Percentiles rank a stretch among this genome's conserved stretches.
Conservation (phyloP, 92 coral and sea anemone species). For the Epizoanthus ramosus region DNA sequence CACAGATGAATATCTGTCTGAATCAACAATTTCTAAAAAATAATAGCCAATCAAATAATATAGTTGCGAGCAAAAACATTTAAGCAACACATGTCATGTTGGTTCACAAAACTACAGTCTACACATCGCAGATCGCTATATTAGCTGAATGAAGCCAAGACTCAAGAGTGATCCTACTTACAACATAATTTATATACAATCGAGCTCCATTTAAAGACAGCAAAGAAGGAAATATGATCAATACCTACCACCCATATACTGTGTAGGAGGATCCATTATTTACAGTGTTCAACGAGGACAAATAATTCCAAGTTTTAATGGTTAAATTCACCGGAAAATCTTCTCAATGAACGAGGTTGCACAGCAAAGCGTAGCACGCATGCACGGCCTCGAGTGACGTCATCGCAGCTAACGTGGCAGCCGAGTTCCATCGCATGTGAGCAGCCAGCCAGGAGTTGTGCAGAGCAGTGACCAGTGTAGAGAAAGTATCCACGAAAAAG, state of each 20-base stretch:
- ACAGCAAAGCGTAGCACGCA: background rate
- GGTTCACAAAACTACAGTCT: background rate
- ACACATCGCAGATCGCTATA: no score
- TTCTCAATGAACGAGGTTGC: background rate
- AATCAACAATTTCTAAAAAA: no score
- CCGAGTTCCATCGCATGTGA: background rate
- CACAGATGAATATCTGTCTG: no score
- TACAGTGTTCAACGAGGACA: background rate
- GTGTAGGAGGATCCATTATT: slow-evolving; percentile 59
- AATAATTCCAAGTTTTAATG: slow-evolving; percentile 8
- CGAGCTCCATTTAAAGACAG: background rate
- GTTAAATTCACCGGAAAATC: slow-evolving; percentile 11
- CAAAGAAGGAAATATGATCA: slow-evolving; percentile 1
- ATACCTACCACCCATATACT: slow-evolving; percentile 58
- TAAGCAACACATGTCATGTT: background rate
- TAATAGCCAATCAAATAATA: no score
- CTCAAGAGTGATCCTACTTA: no score
- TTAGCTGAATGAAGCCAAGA: no score
- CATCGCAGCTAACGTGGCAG: slow-evolving; percentile 36
- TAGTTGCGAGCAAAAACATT: no score
- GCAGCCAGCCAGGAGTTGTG: background rate
- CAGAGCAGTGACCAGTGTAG: background rate
- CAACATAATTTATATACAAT: background rate
- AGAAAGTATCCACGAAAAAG: background rate
- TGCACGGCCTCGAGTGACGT: slow-evolving; percentile 14